These are phyloP conservation scores for Drusus annulatus DNA, from an alignment of 1,140 invertebrate genomes.

Conservation along the genomic window DNA sequence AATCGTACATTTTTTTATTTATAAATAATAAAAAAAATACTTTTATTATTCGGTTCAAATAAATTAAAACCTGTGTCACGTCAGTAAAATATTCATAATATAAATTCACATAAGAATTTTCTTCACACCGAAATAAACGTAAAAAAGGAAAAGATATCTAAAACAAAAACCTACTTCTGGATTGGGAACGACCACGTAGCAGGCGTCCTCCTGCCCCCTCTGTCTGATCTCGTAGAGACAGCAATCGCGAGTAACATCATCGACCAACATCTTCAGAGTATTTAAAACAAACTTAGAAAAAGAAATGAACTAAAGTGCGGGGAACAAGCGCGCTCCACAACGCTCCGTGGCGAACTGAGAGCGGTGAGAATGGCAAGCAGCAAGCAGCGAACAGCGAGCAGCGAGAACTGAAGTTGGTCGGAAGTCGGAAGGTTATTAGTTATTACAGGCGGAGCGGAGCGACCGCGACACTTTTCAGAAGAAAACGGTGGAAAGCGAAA, in stretches of 20 bases:
- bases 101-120: too few species aligned
- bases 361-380: background rate
- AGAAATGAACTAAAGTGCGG: background rate
- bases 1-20: too few species aligned
- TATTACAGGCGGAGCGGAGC: too few species aligned
- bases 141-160: background rate
- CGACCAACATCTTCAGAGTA: slow-evolving; percentile 66
- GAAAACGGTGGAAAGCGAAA: background rate
- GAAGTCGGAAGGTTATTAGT: too few species aligned
- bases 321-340: background rate
- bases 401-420: background rate
- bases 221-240: slow-evolving; percentile 77
- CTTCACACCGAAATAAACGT: too few species aligned
- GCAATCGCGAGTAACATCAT: slow-evolving; percentile 67
- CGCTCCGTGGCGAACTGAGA: slow-evolving; percentile 5
- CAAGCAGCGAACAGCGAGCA: too few species aligned
- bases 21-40: too few species aligned
- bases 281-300: background rate
- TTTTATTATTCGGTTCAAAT: too few species aligned
- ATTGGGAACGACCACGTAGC: slow-evolving; percentile 78
- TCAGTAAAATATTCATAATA: too few species aligned
- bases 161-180: slow-evolving; percentile 70
- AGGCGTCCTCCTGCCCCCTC: slow-evolving; percentile 74
- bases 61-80: too few species aligned
- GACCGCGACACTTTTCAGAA: too few species aligned